Evolutionary conservation across 37 sponge, comb jelly and placozoan species (phyloP), one percentile per base, ranked within the genome.

Genomic region (Tethya wilhelma): DNA sequence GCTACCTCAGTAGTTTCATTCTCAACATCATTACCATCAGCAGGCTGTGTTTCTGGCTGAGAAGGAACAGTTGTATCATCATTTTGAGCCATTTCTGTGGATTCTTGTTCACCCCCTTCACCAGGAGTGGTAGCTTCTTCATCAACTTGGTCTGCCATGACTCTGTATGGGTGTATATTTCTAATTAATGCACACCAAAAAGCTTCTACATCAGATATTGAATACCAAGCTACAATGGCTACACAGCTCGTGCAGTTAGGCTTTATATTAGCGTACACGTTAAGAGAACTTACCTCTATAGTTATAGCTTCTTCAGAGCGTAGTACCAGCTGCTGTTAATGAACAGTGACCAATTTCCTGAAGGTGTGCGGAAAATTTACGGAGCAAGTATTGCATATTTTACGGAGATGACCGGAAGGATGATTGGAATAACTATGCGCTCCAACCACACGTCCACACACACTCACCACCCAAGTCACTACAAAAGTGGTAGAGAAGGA

Each of bases 401-500:
- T 19, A 59, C 62, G 62, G 62, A 19, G 28, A 59, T 23, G 25
- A 23, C 62, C 8, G 62, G 25, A 59, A 59, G 62, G n/a, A n/a
- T 59, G 8, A 23, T 23, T 12, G 6, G 25, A 23, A 23, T 29
- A 29, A 59, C 28, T 29, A 59, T 8, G 62, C 4, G 62, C 29
- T 30, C 17, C 25, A 6, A 5, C 25, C 5, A 23, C 29, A 6
- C 62, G 25, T 59, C 4, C 28, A 7, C 28, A 19, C 20, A 59
- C 29, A 30, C 28, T 29, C 8, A 29, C 28, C 7, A 59, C 4
- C 28, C 23, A 6, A 59, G 62, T 29, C 29, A 19, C 62, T 49
- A 17, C 39, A 25, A 25, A 69, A 72, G 62, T 59, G 75, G 75
- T 33, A 62, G 2, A 75, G 56, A 59, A 58, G 75, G 75, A 58